Evolutionary conservation across 2,888 invertebrate genomes (phyloP), one percentile per base, ranked within the genome.

Genomic region (Xestia ashworthii): DNA sequence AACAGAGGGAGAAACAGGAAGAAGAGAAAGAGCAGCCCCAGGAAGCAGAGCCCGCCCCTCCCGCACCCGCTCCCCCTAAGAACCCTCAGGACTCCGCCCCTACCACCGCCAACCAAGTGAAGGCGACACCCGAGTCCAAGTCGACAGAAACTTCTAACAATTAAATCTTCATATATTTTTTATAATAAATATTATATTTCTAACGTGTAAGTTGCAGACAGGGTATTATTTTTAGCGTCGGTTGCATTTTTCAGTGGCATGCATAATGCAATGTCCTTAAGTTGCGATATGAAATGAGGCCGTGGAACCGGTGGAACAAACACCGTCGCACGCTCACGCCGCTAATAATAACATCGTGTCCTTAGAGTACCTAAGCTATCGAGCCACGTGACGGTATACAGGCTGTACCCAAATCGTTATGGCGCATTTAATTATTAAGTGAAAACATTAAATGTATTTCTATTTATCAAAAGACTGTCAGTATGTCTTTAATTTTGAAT

Each of bases 41-140:
- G 11, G 81, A 78, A 9, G 87, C 93, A 0, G 91, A 92, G n/a
- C 91, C 92, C 3, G 58, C 90, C 25, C 90, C 92, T 16, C 64
- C 86, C 55, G 58, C 87, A 70, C 73, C 89, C 32, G 79, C 86
- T 16, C 80, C 89, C 25, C 87, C 91, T 16, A 80, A 85, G 22
- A 90, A 87, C 88, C 76, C 84, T 41, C 84, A 90, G 69, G 87
- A 87, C 25, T 85, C 89, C 44, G 81, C 92, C 72, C 94, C 95
- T 77, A 92, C 94, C 86, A 95, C 94, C 86, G 81, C 93, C 79
- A 91, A 91, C 78, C 90, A 90, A 72, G 93, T 95, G 76, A 95
- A 95, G 74, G 83, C 95, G 22, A 95, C 95, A 58, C 96, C 96
- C 25, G 95, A 96, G 87, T 92, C 92, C 0, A 96, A 96, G 81